Evolutionary conservation across 1,140 invertebrate species (phyloP), one percentile per base, ranked within the genome.

Genomic region (Aphaenogaster ashmeadi): DNA sequence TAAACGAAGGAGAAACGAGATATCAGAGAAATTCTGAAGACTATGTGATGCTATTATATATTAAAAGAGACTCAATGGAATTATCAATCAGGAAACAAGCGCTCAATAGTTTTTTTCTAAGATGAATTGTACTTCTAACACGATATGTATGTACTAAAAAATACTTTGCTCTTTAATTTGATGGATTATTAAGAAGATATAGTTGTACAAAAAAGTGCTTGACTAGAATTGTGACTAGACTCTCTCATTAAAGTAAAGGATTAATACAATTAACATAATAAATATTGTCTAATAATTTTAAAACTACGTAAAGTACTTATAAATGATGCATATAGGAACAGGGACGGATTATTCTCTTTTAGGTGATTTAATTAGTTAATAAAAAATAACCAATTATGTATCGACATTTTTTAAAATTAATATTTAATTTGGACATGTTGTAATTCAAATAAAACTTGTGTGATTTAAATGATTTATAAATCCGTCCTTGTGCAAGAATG

Each of bases 111-210:
- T 69, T 69, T 72, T 21, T 47, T 90, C 50, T 36, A 77, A 52
- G 66, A 83, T 88, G 83, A 89, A 89, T 93, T 89, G 92, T 94
- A 93, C 89, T 79, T 90, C 92, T 93, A 93, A 91, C 62, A 92
- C 92, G 93, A 94, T 94, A 94, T 94, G 93, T 94, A 94, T 93
- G 85, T 92, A 94, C 92, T 93, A 94, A 93, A 93, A 94, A 92
- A 93, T 93, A 94, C 81, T 90, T 92, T 91, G 87, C 87, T 92
- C 64, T 89, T 93, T 67, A 89, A 86, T 75, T 72, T 78, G 66
- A 81, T 74, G 71, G 69, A 78, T 90, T 41, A 66, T 72, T 84
- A 62, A 88, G 54, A 78, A 87, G 86, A 89, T 62, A 86, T 67
- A 66, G 21, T 87, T 85, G 64, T 88, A 75, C 67, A 90, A 89